Evolutionary conservation across 2,888 invertebrate species (phyloP).

Genomic region (Cremastinae sp.): DNA sequence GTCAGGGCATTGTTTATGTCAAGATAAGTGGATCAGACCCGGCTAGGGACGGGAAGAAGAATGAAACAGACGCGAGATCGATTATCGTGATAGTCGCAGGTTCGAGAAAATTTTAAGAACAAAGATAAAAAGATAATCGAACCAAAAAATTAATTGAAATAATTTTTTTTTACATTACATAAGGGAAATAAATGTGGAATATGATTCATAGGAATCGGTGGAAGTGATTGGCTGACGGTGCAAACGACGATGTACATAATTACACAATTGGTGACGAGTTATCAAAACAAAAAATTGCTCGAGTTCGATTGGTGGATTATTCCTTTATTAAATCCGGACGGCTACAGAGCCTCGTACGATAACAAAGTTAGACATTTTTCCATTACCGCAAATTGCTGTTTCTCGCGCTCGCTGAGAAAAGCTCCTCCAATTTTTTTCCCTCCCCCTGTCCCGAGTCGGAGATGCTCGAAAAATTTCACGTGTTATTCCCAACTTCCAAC

Average conservation of each 20-base stretch:
- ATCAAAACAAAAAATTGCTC: slow-evolving; percentile 36
- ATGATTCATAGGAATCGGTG: slow-evolving; percentile 45
- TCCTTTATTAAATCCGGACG: slow-evolving; percentile 57
- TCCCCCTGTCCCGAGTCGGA: no score
- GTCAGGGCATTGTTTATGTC: slow-evolving; percentile 55
- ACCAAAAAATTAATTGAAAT: not conserved
- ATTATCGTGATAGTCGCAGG: slow-evolving; percentile 53
- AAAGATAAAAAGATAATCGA: no score
- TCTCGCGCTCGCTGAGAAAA: no score
- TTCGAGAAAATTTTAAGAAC: slow-evolving; percentile 17
- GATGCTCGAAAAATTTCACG: slow-evolving; percentile 10
- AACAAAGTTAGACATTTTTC: slow-evolving; percentile 37
- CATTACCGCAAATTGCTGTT: not conserved
- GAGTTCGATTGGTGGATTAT: slow-evolving; percentile 60
- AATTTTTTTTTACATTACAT: not conserved
- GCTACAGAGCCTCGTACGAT: slow-evolving; percentile 50
- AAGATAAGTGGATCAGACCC: slow-evolving; percentile 54
- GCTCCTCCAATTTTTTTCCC: no score
- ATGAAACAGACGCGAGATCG: slow-evolving; percentile 25
- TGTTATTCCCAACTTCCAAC: slow-evolving; percentile 1
- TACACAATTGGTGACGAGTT: slow-evolving; percentile 49
- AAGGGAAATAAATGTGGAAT: not conserved
- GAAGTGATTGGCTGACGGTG: slow-evolving; percentile 55
- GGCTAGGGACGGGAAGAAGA: slow-evolving; percentile 30
- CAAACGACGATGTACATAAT: slow-evolving; percentile 40